Conservation (phyloP, 2,797 vertebrate genomes). For the Paguma larvata region DNA sequence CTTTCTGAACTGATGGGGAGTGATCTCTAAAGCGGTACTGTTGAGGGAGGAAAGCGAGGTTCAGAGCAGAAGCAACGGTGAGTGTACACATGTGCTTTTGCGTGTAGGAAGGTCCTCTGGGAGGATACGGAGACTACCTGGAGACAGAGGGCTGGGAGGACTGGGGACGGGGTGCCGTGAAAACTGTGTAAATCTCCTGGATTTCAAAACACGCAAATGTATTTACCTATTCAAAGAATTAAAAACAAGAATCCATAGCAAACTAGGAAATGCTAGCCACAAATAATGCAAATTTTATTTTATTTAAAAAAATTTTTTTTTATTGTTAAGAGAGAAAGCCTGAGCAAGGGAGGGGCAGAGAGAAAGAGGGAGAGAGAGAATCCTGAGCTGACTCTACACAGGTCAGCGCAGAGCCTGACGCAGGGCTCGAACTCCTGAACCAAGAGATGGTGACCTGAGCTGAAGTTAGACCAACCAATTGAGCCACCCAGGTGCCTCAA, state of each 20-base stretch:
- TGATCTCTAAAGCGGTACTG: background rate
- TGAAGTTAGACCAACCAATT: too few relatives aligned
- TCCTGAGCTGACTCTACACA: too few relatives aligned
- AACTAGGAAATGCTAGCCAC: background rate
- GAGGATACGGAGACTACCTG: background rate
- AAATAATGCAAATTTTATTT: background rate
- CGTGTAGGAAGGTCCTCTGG: background rate
- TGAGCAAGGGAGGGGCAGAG: too few relatives aligned
- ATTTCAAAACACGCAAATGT: background rate
- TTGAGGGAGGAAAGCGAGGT: background rate
- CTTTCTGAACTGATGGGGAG: background rate
- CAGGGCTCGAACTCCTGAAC: too few relatives aligned
- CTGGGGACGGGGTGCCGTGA: background rate
- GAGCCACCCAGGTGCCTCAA: too few relatives aligned
- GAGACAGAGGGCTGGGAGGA: background rate
- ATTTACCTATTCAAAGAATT: background rate
- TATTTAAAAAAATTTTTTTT: too few relatives aligned
- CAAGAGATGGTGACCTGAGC: too few relatives aligned
- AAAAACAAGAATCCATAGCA: background rate
- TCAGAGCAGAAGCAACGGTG: background rate
- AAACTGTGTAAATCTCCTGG: background rate
- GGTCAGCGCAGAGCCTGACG: too few relatives aligned
- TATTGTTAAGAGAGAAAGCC: too few relatives aligned
- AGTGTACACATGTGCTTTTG: fast-evolving
- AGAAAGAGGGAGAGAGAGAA: too few relatives aligned